Evolutionary conservation across 2,113 vertebrate species (phyloP), one percentile per base, ranked within the genome.

Genomic region (Psettodes erumei): DNA sequence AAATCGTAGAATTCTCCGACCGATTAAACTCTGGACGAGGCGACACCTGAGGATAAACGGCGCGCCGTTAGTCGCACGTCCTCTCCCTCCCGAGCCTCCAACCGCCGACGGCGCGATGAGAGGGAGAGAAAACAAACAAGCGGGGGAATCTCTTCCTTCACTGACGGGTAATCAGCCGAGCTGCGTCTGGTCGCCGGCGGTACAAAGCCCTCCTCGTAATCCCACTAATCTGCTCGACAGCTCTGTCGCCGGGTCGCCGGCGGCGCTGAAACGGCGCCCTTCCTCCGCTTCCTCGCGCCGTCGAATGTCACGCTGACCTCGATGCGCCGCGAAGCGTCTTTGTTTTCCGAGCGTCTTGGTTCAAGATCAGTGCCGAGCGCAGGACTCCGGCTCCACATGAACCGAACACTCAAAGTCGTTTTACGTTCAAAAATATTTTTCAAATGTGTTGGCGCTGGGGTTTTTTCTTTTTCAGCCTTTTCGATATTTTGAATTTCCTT

Each of bases 201-300:
- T 21, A 43, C 40, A 82, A 84, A 90, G 59, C 79, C 54, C 47
- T 56, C 33, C 11, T 25, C 1, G 10, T 91, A 93, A 90, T 91
- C 87, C 85, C 81, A 79, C 85, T 92, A 90, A 93, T 92, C 90
- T 90, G 88, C 43, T 19, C 8, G 42, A 45, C 18, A 35, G 77
- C 86, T 78, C 87, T 54, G 86, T 83, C 91, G 89, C 70, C 87
- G 58, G 88, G 88, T 90, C 87, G 85, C 16, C 58, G 43, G 1
- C 67, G n/a, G 40, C 56, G 55, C 70, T 42, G 78, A 23, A 35
- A 62, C 8, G 10, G 25, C 37, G 2, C 25, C 47, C 23, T 42
- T 77, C 21, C 62, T 65, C 16, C 15, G 8, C 33, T 40, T 16
- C 33, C 7, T 35, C 42, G 19, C 51, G 33, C n/a, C 13, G 40